phyloP scores from a whole-genome alignment of 2,113 vertebrate species.

The Chelonoidis abingdonii region DNA sequence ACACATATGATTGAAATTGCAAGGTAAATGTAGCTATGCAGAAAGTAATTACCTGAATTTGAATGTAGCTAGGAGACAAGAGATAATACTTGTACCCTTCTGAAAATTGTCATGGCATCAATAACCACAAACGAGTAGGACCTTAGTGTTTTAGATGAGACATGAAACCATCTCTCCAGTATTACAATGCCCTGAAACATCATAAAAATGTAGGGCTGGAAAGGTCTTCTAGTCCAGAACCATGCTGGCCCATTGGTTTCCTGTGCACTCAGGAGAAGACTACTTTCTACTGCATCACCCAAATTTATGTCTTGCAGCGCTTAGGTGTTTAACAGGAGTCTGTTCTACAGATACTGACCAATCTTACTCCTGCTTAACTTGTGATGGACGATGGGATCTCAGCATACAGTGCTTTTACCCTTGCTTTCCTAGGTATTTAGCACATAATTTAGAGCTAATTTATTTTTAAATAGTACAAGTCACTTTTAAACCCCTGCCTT shows the following conservation, averaged over 20 bases:
- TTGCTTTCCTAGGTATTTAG: constrained; percentile 33
- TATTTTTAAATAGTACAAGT: constrained; percentile 16
- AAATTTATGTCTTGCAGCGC: neutral
- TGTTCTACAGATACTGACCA: neutral
- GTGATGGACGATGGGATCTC: neutral
- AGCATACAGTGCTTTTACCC: neutral
- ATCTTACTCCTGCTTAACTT: neutral
- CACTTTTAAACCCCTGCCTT: constrained; percentile 3
- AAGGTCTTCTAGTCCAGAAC: neutral
- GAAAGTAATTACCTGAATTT: neutral
- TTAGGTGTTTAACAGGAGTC: neutral
- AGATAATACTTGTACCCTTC: neutral
- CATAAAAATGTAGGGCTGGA: neutral
- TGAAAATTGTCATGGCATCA: neutral
- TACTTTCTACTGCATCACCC: neutral
- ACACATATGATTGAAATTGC: neutral
- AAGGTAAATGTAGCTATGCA: neutral
- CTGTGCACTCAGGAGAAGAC: neutral
- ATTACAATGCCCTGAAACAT: neutral
- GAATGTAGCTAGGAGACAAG: neutral
- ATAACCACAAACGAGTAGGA: neutral
- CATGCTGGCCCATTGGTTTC: neutral
- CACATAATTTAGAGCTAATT: neutral
- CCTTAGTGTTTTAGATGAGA: no score
- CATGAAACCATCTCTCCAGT: neutral